Conservation (phyloP, 92 coral and sea anemone species). For the Phymanthus crucifer region DNA sequence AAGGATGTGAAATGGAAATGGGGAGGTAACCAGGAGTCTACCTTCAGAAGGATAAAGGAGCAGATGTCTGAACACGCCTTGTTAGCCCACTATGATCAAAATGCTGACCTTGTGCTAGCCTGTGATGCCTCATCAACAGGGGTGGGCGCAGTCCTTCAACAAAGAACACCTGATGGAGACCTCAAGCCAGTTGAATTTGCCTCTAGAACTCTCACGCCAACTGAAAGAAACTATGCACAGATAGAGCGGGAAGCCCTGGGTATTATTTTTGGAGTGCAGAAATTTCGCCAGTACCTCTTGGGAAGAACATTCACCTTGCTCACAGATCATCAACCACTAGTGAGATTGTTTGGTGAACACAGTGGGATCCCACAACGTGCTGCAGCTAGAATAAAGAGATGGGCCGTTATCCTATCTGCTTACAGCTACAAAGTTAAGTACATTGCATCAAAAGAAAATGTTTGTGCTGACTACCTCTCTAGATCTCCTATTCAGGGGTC, state of each 20-base stretch:
- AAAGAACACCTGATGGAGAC: slow-evolving; percentile 25
- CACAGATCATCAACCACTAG: slow-evolving; percentile 29
- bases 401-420: slow-evolving; percentile 40
- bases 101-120: background rate
- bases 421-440: slow-evolving; percentile 31
- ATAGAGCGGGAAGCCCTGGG: slow-evolving; percentile 38
- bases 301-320: slow-evolving; percentile 14
- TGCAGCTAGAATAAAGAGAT: slow-evolving; percentile 45
- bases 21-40: slow-evolving; percentile 30
- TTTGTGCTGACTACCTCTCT: slow-evolving; percentile 44
- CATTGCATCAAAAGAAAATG: slow-evolving; percentile 44
- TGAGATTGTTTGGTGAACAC: slow-evolving; percentile 28
- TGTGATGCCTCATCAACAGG: background rate
- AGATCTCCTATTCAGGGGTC: slow-evolving; percentile 36
- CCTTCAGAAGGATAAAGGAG: slow-evolving; percentile 2
- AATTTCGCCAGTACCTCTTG: slow-evolving; percentile 5
- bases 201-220: slow-evolving; percentile 29
- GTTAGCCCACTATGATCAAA: background rate
- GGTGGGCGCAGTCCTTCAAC: slow-evolving; percentile 3
- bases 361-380: slow-evolving; percentile 47
- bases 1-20: slow-evolving; percentile 34
- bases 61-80: background rate
- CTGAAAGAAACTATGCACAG: slow-evolving; percentile 40
- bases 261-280: slow-evolving; percentile 26
- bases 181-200: slow-evolving; percentile 41